These are phyloP conservation scores for Cyphomyrmex costatus DNA, from an alignment of 1,140 invertebrate species.

Conservation along the genomic window DNA sequence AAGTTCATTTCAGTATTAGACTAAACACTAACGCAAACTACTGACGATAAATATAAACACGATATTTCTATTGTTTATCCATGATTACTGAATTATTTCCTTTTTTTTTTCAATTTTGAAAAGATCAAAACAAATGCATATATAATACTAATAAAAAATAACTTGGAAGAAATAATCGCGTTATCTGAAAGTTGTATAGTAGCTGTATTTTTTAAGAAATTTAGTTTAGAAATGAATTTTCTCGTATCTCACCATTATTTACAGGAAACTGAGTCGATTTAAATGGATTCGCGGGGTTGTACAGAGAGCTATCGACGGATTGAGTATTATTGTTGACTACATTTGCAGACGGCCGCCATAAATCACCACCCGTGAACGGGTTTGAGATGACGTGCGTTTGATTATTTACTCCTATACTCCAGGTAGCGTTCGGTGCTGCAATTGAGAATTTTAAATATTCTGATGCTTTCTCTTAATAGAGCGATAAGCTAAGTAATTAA, in stretches of 20 bases:
- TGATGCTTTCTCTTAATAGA: not conserved
- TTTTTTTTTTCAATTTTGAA: not conserved
- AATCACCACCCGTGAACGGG: slow-evolving; percentile 82
- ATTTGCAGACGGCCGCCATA: slow-evolving; percentile 83
- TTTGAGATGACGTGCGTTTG: slow-evolving; percentile 84
- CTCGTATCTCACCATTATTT: slow-evolving; percentile 81
- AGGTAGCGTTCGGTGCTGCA: slow-evolving; percentile 81
- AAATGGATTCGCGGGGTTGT: slow-evolving; percentile 84
- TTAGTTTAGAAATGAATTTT: not conserved
- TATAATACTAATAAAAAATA: slow-evolving; percentile 1
- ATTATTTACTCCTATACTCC: slow-evolving; percentile 79
- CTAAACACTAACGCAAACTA: not conserved
- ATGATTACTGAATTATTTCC: not conserved
- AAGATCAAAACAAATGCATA: not conserved
- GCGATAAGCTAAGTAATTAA: not conserved
- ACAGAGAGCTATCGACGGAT: slow-evolving; percentile 79
- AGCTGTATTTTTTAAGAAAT: not conserved
- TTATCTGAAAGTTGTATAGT: not conserved
- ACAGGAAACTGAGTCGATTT: slow-evolving; percentile 80
- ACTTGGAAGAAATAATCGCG: not conserved
- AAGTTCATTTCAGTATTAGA: slow-evolving; percentile 48
- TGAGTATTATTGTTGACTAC: slow-evolving; percentile 84
- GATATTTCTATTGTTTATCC: not conserved
- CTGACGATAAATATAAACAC: not conserved
- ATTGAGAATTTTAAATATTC: slow-evolving; percentile 38